phyloP scores from a whole-genome alignment of 2,888 invertebrate genomes.

The Sinopyrophorus schimmeli region DNA sequence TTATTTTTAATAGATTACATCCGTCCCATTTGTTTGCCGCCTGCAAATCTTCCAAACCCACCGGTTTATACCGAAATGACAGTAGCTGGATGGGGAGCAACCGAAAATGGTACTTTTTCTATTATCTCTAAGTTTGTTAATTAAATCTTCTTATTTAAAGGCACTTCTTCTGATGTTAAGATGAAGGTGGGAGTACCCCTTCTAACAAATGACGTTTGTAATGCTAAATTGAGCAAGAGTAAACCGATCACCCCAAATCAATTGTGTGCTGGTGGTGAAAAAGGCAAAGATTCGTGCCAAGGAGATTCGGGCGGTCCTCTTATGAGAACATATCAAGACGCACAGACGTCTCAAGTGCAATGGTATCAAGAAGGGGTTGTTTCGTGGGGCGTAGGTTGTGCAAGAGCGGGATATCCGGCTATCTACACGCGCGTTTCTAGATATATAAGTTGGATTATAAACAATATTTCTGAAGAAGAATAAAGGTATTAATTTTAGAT shows the following conservation, averaged over 20 bases:
- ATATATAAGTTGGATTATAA: constrained; percentile 7
- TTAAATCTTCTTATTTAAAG: background rate
- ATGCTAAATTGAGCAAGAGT: constrained; percentile 44
- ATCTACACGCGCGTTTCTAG: constrained; percentile 62
- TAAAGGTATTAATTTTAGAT: no score
- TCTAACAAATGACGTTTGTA: constrained; percentile 7
- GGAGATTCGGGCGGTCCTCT: constrained; percentile 17
- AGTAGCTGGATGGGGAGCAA: constrained; percentile 13
- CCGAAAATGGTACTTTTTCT: background rate
- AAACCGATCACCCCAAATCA: background rate
- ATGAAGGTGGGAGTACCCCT: constrained; percentile 5
- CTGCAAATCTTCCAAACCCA: background rate
- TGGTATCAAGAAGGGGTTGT: constrained; percentile 69
- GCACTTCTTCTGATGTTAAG: background rate
- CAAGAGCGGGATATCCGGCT: constrained; percentile 67
- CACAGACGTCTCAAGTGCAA: background rate
- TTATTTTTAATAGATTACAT: background rate
- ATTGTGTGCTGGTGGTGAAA: constrained; percentile 32
- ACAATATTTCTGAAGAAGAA: background rate
- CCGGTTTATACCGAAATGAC: background rate
- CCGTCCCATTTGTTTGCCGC: constrained; percentile 9
- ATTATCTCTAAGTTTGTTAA: background rate
- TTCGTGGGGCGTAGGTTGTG: constrained; percentile 70
- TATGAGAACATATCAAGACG: constrained; percentile 1
- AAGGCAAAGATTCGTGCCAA: constrained; percentile 41